Conservation (phyloP, 2,113 vertebrate species). For the Syngnathus scovelli region DNA sequence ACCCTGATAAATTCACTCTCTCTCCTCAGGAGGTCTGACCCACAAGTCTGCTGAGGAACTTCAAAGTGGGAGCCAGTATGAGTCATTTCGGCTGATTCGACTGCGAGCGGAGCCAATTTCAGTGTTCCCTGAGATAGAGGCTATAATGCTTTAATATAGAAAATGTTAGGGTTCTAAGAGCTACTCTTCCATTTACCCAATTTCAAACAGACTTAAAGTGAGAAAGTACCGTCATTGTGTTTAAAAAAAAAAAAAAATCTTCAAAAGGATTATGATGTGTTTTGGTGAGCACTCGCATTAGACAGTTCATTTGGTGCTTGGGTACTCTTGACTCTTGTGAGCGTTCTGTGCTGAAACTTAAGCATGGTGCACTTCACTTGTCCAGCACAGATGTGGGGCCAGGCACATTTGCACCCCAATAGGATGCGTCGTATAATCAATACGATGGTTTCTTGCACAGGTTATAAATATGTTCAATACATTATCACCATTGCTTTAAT, state of each 20-base stretch:
- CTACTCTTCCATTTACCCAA: slow-evolving; percentile 6
- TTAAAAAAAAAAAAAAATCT: slow-evolving; percentile 1
- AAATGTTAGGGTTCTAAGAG: background rate
- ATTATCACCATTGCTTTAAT: too few species aligned
- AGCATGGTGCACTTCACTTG: background rate
- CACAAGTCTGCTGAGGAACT: slow-evolving; percentile 52
- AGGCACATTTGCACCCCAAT: background rate
- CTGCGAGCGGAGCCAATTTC: slow-evolving; percentile 24
- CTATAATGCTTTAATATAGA: slow-evolving; percentile 7
- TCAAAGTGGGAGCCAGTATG: slow-evolving; percentile 51
- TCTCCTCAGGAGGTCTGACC: slow-evolving; percentile 61
- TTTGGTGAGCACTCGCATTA: background rate
- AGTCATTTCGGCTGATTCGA: slow-evolving; percentile 40
- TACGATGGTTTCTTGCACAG: background rate
- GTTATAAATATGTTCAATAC: background rate
- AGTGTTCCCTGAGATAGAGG: slow-evolving; percentile 12
- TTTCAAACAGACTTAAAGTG: slow-evolving; percentile 4
- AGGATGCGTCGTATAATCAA: background rate
- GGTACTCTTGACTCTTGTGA: background rate
- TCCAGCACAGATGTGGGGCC: background rate
- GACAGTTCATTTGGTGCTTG: background rate
- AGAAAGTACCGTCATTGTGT: slow-evolving; percentile 5
- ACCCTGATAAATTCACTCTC: slow-evolving; percentile 55
- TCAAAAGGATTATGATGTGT: slow-evolving; percentile 5
- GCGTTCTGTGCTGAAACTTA: background rate